A percentile compares a stretch with the other conserved stretches of the same genome.
phyloP scores from a whole-genome alignment of 2,888 invertebrate genomes.

The Brenthis hecate region DNA sequence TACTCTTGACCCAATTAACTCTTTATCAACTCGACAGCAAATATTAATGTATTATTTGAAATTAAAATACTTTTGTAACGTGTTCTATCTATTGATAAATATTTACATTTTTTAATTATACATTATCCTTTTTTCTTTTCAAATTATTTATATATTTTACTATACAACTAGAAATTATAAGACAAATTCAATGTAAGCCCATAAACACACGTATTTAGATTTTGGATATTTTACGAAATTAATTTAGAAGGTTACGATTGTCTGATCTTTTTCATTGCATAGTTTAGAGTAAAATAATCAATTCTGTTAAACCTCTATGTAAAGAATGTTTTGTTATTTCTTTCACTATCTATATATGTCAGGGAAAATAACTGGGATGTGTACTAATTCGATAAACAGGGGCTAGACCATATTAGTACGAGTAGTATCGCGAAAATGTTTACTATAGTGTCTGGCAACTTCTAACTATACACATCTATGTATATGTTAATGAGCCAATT shows the following conservation, averaged over 20 bases:
- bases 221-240: no score
- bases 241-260: no score
- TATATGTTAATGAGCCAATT: neutral
- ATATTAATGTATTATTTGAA: conserved; percentile 15
- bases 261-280: no score
- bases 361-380: conserved; percentile 30
- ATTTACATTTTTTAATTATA: neutral
- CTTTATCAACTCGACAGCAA: conserved; percentile 20
- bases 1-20: conserved; percentile 34
- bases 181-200: no score
- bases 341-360: conserved; percentile 29
- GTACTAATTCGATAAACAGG: conserved; percentile 27
- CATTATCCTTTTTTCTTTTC: no score
- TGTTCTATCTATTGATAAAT: conserved; percentile 6
- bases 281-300: neutral
- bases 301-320: neutral
- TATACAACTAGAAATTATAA: no score
- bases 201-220: no score
- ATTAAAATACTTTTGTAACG: neutral
- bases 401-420: conserved; percentile 6
- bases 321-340: conserved; percentile 9
- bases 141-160: no score
- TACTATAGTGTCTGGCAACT: neutral
- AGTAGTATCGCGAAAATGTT: conserved; percentile 8
- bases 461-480: no score